Base-by-base conservation (phyloP, 2,797 vertebrate genomes). In the Phoebastria nigripes region DNA sequence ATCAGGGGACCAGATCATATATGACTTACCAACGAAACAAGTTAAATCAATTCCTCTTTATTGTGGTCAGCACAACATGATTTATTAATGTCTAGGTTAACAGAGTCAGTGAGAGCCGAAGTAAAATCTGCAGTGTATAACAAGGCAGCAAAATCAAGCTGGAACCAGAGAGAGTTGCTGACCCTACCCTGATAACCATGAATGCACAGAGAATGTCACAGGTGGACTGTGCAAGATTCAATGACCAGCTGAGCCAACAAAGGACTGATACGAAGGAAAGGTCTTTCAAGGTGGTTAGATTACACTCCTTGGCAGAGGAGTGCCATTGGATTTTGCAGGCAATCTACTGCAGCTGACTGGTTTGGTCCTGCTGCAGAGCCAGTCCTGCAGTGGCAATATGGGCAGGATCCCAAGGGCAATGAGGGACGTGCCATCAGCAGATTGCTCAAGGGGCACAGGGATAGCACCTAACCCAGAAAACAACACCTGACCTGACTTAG, bases 211-310 rank as follows among this genome's bases (percentile, higher is more conserved):
- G 73, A 90, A 79, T 0, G 2, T 76, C 82, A 90, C 47, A 87
- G 61, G 76, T 90, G 82, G 61, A 47, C 79, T 79, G 42, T 29
- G 70, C 58, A 66, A 29, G 69, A 69, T 76, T 41, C 78, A 82
- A 22, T 37, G 87, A 46, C 87, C 95, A 90, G 82, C 91, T 94
- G 94, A 94, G 42, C 54, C 93, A 94, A 88, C 79, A 83, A 18
- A 94, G 72, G 14, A 24, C 65, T 83, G 79, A 66, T 79, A 88
- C 0, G 49, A 83, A 71, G 35, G 37, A 37, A 51, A 95, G 72
- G 79, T 86, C 49, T 94, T 94, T 83, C 79, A 69, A 70, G 84
- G 85, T 86, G 63, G 22, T 46, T 42, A 35, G 63, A 83, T 93
- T 88, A 31, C 24, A 9, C 16, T 49, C 9, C 69, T 81, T 71